phyloP scores from a whole-genome alignment of 2,113 vertebrate species.

The Carlito syrichta region DNA sequence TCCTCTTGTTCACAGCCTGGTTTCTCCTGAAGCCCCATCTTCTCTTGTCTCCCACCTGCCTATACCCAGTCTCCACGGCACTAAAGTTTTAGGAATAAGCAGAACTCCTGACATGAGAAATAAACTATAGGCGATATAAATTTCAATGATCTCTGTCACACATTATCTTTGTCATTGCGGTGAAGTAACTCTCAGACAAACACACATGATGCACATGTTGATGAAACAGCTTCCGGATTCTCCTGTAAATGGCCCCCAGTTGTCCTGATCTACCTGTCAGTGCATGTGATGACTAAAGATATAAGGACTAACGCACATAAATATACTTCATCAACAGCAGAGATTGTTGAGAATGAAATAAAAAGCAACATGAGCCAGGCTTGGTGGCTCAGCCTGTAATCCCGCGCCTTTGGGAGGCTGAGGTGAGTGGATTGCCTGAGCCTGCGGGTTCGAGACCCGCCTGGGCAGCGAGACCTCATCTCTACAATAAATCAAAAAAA shows the following conservation, averaged over 20 bases:
- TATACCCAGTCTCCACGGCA: not conserved
- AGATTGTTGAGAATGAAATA: not conserved
- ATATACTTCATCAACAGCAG: not conserved
- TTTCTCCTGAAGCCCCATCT: not conserved
- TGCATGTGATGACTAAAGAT: rapidly evolving
- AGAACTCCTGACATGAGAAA: not conserved
- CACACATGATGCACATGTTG: not conserved
- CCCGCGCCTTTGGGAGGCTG: not conserved
- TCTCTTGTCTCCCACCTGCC: not conserved
- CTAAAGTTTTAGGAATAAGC: not conserved
- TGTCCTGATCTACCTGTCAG: not conserved
- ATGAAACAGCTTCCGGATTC: not conserved
- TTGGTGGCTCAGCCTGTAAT: too few species aligned
- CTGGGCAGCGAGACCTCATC: too few species aligned
- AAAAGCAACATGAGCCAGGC: not conserved
- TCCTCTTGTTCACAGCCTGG: not conserved
- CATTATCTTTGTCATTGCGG: not conserved
- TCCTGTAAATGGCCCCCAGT: too few species aligned
- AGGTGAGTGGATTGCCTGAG: too few species aligned
- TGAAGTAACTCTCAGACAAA: not conserved
- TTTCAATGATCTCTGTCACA: not conserved
- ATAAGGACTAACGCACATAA: not conserved
- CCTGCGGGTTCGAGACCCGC: too few species aligned
- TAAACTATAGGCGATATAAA: not conserved
- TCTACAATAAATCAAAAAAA: too few species aligned